Conservation (phyloP, 2,797 vertebrate species). For the Aulostomus chinensis region DNA sequence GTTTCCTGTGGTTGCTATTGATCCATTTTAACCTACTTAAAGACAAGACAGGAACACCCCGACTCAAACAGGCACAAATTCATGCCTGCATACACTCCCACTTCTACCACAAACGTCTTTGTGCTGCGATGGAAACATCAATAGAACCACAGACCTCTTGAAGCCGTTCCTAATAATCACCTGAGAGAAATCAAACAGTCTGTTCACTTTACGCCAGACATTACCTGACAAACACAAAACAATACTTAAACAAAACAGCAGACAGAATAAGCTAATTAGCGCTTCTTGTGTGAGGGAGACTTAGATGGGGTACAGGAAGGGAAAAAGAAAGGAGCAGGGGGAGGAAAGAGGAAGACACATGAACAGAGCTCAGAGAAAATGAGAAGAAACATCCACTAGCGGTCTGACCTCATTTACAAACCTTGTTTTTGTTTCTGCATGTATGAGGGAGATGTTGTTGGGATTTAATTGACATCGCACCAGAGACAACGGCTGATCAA, state of each 20-base stretch:
- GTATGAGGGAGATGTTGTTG: conserved; percentile 45
- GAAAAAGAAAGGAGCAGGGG: background rate
- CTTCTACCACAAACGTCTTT: conserved; percentile 19
- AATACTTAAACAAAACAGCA: conserved; percentile 56
- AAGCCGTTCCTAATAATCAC: conserved; percentile 72
- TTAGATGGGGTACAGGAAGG: conserved; percentile 54
- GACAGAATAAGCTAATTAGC: conserved; percentile 63
- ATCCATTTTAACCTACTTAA: conserved; percentile 80
- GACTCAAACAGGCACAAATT: conserved; percentile 57
- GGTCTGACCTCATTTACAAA: conserved; percentile 66
- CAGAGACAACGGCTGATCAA: conserved; percentile 44
- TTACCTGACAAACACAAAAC: conserved; percentile 62
- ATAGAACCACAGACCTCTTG: conserved; percentile 58
- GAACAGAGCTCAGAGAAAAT: conserved; percentile 25
- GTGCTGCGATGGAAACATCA: conserved; percentile 57
- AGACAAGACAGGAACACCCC: conserved; percentile 63
- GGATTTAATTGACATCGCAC: conserved; percentile 58
- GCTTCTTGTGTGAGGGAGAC: conserved; percentile 53
- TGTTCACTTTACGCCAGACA: conserved; percentile 56
- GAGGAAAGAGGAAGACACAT: conserved; percentile 4
- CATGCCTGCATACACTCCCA: conserved; percentile 18
- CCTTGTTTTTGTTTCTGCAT: conserved; percentile 46
- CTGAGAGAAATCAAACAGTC: conserved; percentile 72
- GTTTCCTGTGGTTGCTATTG: conserved; percentile 71
- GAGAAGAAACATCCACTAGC: conserved; percentile 38